Evolutionary conservation across 2,797 vertebrate species (phyloP), one percentile per base, ranked within the genome.

Genomic region (Sebastes minor): DNA sequence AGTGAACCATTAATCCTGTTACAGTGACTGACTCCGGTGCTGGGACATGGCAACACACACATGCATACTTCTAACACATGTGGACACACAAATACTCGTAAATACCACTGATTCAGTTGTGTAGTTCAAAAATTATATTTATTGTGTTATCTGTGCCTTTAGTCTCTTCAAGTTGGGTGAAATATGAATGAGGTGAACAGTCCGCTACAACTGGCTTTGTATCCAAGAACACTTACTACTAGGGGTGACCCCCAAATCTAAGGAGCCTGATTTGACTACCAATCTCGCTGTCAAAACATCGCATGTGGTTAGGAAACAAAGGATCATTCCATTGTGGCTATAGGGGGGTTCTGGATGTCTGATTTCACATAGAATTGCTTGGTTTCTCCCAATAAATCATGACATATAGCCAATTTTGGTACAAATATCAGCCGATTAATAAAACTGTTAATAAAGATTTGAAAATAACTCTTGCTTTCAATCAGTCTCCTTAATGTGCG

Each of bases 1-100:
- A 88, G 76, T 82, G 86, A 83, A 61, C 68, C 77, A 85, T 87
- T 87, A 81, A 90, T 88, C 79, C 65, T 81, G 64, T 81, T 82
- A 80, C 64, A 81, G 61, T 82, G 62, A 49, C 32, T 76, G 76
- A 86, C 78, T 86, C 60, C 42, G 18, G 16, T 46, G 42, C 42
- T 46, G 42, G 42, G 42, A 46, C 42, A 46, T 46, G 42, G 38
- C 38, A 42, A 42, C 38, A 42, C 38, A 42, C 38, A 42, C 38
- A 42, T 42, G 38, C 14, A 42, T 42, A 42, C 38, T 42, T 42
- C 14, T 42, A 0, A 42, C 38, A 42, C 38, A 42, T 18, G 42
- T 46, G 52, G 32, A 71, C 53, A 28, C 64, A 52, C 74, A 76
- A 11, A 65, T 55, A 38, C 18, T 35, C 1, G 64, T 33, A 30